Conservation (phyloP, 2,888 invertebrate species). For the Smittia sp. region DNA sequence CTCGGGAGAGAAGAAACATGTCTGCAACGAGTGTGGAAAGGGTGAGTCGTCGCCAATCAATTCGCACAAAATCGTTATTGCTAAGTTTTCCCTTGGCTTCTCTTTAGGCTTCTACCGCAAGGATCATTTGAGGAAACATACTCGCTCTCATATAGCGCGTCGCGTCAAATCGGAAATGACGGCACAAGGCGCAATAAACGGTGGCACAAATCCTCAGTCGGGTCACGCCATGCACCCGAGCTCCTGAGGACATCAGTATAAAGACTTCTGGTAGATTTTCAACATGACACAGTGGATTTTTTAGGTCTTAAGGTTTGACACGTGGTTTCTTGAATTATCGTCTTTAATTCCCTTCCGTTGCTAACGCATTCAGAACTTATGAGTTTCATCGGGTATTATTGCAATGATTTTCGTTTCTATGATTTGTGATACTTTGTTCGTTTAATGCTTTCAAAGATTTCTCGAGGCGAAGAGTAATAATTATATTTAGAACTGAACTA, state of each 20-base stretch:
- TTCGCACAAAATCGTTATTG: not conserved
- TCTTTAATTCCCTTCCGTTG: no score
- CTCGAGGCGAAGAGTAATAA: no score
- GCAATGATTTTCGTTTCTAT: no score
- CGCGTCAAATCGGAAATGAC: constrained; percentile 81
- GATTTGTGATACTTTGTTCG: no score
- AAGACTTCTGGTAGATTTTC: constrained; percentile 53
- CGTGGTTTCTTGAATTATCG: constrained; percentile 8
- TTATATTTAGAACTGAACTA: no score
- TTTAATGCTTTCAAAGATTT: no score
- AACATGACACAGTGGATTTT: constrained; percentile 29
- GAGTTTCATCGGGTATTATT: no score
- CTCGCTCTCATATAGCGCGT: constrained; percentile 78
- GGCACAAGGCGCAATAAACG: constrained; percentile 60
- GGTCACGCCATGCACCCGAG: constrained; percentile 49
- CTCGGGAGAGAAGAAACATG: constrained; percentile 82
- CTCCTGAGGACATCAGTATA: constrained; percentile 57
- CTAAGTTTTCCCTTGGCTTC: not conserved
- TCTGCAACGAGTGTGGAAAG: constrained; percentile 85
- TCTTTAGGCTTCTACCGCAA: constrained; percentile 74
- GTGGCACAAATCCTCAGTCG: constrained; percentile 47
- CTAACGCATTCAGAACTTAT: no score
- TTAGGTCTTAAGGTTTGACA: constrained; percentile 33
- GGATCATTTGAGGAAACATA: constrained; percentile 82
- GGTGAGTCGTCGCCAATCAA: constrained; percentile 57